phyloP scores from a whole-genome alignment of 2,888 invertebrate species.

The Dastarcus helophoroides region DNA sequence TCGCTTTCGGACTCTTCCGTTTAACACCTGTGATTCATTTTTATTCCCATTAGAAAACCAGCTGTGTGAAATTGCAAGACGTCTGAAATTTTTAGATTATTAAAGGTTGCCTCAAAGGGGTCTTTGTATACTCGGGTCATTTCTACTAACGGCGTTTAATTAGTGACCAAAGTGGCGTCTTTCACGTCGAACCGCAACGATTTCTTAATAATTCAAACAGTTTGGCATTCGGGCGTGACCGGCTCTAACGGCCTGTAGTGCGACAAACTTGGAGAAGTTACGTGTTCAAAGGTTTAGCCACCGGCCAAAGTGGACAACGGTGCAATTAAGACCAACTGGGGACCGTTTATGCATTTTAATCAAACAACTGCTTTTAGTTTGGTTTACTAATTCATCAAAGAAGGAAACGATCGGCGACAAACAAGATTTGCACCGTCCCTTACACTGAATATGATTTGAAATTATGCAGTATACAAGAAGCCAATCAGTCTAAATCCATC shows the following conservation, averaged over 20 bases:
- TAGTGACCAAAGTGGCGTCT: conserved; percentile 7
- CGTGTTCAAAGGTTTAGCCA: conserved; percentile 27
- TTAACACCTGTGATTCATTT: too few relatives aligned
- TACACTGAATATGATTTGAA: too few relatives aligned
- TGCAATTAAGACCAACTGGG: conserved; percentile 28
- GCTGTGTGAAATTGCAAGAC: too few relatives aligned
- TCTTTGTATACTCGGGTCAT: too few relatives aligned
- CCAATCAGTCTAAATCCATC: too few relatives aligned
- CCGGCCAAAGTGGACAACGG: conserved; percentile 24
- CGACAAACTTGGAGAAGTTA: conserved; percentile 18
- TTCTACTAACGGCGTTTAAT: conserved; percentile 8
- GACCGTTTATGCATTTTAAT: conserved; percentile 30
- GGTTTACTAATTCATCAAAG: conserved; percentile 25
- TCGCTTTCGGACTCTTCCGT: too few relatives aligned
- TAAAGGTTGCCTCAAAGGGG: too few relatives aligned
- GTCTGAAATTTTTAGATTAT: too few relatives aligned
- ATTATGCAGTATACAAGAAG: too few relatives aligned
- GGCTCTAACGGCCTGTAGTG: conserved; percentile 13
- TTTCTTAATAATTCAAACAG: conserved; percentile 30
- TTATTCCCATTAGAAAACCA: too few relatives aligned
- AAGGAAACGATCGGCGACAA: too few relatives aligned
- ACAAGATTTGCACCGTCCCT: too few relatives aligned
- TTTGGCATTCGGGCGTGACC: conserved; percentile 23
- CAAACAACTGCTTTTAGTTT: conserved; percentile 23
- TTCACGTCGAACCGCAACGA: conserved; percentile 15